phyloP scores from a whole-genome alignment of 2,113 vertebrate genomes.

The Toxostoma redivivum region DNA sequence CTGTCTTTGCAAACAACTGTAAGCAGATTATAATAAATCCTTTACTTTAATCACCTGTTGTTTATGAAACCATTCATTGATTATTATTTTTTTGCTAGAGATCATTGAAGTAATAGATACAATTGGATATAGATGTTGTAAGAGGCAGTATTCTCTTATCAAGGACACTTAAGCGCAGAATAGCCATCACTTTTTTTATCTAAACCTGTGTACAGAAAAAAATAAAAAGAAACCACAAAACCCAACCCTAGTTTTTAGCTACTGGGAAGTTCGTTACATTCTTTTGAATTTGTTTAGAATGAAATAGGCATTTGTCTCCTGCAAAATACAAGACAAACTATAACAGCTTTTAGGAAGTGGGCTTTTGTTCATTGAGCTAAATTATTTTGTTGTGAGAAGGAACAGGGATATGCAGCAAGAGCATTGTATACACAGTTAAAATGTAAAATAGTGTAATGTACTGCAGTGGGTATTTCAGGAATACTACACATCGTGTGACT shows the following conservation, averaged over 20 bases:
- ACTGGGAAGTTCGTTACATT: neutral
- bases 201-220: conserved; percentile 42
- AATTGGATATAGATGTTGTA: conserved; percentile 65
- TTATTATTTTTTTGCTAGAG: conserved; percentile 57
- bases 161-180: conserved; percentile 59
- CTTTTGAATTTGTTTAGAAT: conserved; percentile 66
- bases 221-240: neutral
- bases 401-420: conserved; percentile 55
- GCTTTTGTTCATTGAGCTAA: conserved; percentile 10
- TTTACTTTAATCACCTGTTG: conserved; percentile 81
- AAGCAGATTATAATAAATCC: conserved; percentile 85
- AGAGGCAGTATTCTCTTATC: conserved; percentile 64
- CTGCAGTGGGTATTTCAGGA: conserved; percentile 43
- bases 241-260: conserved; percentile 9
- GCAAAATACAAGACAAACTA: conserved; percentile 64
- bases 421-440: conserved; percentile 48
- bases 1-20: conserved; percentile 85
- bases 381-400: conserved; percentile 53
- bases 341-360: conserved; percentile 22
- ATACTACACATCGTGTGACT: neutral
- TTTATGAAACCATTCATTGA: conserved; percentile 75
- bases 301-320: conserved; percentile 66
- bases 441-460: conserved; percentile 56
- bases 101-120: conserved; percentile 31
- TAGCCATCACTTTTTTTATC: conserved; percentile 64